A percentile compares a stretch with the other conserved stretches of the same genome.
These are phyloP conservation scores for Sphaeridia pumilis DNA, from an alignment of 2,888 invertebrate genomes.

Conservation along the genomic window DNA sequence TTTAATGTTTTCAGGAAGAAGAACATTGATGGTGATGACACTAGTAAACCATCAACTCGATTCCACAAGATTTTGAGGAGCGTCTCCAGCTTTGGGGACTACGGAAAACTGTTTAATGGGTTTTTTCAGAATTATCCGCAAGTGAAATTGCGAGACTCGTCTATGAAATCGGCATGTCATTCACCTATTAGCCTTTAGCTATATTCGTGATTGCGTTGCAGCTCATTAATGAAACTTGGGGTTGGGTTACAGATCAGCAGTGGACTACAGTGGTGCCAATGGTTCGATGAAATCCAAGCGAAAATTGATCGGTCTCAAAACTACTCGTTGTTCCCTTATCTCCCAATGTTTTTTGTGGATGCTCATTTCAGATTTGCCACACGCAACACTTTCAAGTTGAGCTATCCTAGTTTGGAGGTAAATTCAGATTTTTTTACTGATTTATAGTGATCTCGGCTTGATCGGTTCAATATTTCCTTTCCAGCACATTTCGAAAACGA, in stretches of 20 bases:
- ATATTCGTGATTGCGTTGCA: too few species aligned
- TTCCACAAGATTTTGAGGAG: constrained; percentile 47
- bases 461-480: too few species aligned
- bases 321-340: constrained; percentile 63
- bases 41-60: constrained; percentile 34
- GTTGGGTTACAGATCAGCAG: constrained; percentile 43
- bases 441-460: too few species aligned
- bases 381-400: constrained; percentile 54
- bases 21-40: constrained; percentile 21
- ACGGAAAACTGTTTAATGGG: constrained; percentile 60
- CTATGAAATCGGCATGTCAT: constrained; percentile 50
- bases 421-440: too few species aligned
- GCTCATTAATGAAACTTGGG: too few species aligned
- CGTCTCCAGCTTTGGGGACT: constrained; percentile 66
- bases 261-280: constrained; percentile 68
- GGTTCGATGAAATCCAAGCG: constrained; percentile 55
- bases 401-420: constrained; percentile 75
- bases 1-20: constrained; percentile 16
- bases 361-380: constrained; percentile 71
- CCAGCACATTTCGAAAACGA: constrained; percentile 48
- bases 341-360: constrained; percentile 61
- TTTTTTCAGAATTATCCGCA: constrained; percentile 79
- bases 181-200: too few species aligned
- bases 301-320: constrained; percentile 60
- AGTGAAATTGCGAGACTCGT: constrained; percentile 53